Evolutionary conservation across 2,797 vertebrate species (phyloP).

Genomic region (Cheirogaleus major): DNA sequence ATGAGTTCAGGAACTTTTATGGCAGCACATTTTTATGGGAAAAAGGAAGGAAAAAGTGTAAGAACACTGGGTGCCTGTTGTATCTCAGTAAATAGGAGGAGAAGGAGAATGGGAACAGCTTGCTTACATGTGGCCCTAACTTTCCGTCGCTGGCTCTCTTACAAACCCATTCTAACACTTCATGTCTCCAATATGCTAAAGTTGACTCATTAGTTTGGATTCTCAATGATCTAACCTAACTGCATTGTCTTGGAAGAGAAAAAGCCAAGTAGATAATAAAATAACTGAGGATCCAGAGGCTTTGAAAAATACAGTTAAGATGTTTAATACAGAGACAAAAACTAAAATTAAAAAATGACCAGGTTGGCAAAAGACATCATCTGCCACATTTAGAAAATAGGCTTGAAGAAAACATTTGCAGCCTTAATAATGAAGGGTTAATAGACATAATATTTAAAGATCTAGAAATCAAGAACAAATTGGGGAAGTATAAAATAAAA

Average conservation of each 20-base stretch:
- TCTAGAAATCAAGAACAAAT: background rate
- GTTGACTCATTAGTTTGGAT: background rate
- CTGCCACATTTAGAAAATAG: background rate
- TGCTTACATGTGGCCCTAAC: background rate
- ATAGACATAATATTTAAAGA: background rate
- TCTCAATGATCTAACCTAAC: background rate
- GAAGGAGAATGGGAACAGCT: background rate
- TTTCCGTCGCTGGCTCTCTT: background rate
- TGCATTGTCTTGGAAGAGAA: background rate
- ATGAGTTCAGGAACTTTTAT: background rate
- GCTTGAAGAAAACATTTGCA: background rate
- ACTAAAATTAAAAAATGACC: background rate
- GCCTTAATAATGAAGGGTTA: background rate
- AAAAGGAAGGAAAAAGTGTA: background rate
- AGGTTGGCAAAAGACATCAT: background rate
- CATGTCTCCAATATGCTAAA: background rate
- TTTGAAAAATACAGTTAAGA: background rate
- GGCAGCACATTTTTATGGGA: background rate
- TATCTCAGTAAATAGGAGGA: background rate
- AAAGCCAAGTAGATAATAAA: background rate
- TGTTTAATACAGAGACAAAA: background rate
- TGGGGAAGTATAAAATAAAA: background rate
- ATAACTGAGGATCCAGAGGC: background rate
- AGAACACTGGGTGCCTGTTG: background rate
- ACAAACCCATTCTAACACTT: background rate